Base-by-base conservation (phyloP, 2,797 vertebrate species). In the Scyliorhinus canicula region DNA sequence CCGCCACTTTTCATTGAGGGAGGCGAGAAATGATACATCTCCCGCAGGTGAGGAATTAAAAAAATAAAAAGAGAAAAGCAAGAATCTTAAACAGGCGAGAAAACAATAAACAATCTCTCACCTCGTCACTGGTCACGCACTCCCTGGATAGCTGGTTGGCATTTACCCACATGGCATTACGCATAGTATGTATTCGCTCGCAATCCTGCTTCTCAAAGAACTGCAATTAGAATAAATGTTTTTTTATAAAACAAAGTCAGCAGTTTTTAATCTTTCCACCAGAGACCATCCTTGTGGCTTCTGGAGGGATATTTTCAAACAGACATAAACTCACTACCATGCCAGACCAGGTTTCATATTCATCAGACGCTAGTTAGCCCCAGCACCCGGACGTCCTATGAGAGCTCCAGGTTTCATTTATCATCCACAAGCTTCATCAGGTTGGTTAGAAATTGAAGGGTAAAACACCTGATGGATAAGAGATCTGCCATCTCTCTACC, bases 91-190 rank as follows among this genome's bases (percentile, higher is more conserved):
- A n/a, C 2, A 44, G 67, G 6, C 31, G 55, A 52, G 71, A 60
- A 19, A 40, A 31, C 1, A 47, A 14, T 31, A 47, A 47, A 14
- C 16, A 47, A 79, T 21, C 16, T 63, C 90, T 50, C 96, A 99
- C 99, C 96, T 98, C 98, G 2, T 99, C 99, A 0, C 96, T 98
- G 95, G 96, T 98, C 95, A 99, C 98, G 44, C 98, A 99, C 77
- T 98, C 98, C 97, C 98, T 98, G 4, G 99, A 99, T 0, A 99
- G 98, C 95, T 98, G 98, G 96, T 99, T 99, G 95, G 98, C 95
- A 0, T 99, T 98, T n/a, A 98, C 97, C 99, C 99, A 99, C 28
- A 99, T 95, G 0, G 97, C 96, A 1, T 98, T 99, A 95, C 99
- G 97, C 96, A 99, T 96, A 84, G 97, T 98, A 96, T 96, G 98